These are phyloP conservation scores for Rhinolophus sinicus DNA, from an alignment of 2,113 vertebrate genomes.

Conservation along the genomic window DNA sequence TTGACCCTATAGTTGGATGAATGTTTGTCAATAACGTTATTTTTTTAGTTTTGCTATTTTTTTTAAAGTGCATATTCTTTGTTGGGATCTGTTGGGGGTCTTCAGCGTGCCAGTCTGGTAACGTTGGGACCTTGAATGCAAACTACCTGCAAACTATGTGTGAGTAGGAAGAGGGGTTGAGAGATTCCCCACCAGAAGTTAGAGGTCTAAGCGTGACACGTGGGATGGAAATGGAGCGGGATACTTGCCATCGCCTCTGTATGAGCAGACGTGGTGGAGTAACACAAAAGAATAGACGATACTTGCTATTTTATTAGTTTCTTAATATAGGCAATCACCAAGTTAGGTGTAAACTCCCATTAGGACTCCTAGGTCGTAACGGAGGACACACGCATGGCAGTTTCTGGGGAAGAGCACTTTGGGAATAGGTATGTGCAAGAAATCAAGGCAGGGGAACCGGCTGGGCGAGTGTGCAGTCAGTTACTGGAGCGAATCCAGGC, in stretches of 20 bases:
- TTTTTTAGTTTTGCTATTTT: neutral
- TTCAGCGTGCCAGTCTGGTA: neutral
- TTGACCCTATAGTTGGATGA: neutral
- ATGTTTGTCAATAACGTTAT: neutral
- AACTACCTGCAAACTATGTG: neutral
- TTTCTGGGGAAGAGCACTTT: neutral
- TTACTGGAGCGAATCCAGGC: neutral
- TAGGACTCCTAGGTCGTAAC: neutral
- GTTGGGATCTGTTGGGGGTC: neutral
- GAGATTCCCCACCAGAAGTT: rapidly evolving
- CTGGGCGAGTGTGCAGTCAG: neutral
- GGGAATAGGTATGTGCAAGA: neutral
- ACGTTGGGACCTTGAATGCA: rapidly evolving
- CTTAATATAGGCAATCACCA: neutral
- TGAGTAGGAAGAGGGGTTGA: neutral
- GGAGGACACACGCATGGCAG: rapidly evolving
- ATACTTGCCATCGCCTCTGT: rapidly evolving
- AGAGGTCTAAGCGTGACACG: rapidly evolving
- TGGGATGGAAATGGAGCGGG: neutral
- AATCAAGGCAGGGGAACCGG: neutral
- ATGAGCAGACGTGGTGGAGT: neutral
- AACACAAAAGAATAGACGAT: neutral
- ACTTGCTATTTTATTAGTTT: neutral
- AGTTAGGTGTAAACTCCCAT: neutral
- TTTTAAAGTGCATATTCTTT: neutral